Percentiles rank a stretch among this genome's conserved stretches.
Conservation (phyloP, 2,113 vertebrate species). For the Pedionomus torquatus region DNA sequence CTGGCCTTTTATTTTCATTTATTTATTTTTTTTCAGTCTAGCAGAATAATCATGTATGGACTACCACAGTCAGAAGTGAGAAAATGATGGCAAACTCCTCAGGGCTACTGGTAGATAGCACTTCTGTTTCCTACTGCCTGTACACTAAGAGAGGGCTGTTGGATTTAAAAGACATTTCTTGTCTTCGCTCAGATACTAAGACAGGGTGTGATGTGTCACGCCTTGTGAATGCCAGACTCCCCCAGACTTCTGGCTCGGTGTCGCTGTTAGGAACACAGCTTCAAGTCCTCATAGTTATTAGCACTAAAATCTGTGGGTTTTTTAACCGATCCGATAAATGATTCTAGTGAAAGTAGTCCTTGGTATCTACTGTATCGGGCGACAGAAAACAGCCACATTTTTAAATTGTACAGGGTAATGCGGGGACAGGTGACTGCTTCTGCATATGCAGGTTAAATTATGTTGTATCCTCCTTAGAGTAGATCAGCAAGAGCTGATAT, state of each 20-base stretch:
- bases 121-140: background rate
- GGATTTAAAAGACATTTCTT: background rate
- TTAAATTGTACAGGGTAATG: background rate
- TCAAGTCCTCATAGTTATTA: background rate
- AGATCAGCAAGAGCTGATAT: background rate
- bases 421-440: background rate
- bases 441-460: background rate
- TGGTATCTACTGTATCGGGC: background rate
- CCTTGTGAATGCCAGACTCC: slow-evolving; percentile 34
- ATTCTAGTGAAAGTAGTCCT: background rate
- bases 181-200: background rate
- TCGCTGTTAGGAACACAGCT: slow-evolving; percentile 20
- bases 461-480: rapidly evolving
- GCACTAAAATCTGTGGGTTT: background rate
- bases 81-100: background rate
- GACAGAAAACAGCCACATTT: background rate
- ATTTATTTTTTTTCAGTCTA: background rate
- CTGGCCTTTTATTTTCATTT: background rate
- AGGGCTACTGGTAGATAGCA: background rate
- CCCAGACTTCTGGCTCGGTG: slow-evolving; percentile 30
- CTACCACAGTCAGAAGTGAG: background rate
- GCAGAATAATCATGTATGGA: background rate
- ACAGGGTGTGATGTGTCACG: background rate
- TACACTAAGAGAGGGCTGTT: background rate
- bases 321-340: slow-evolving; percentile 32